These are phyloP conservation scores for Hetaerina americana DNA, from an alignment of 1,140 invertebrate species.

Conservation along the genomic window DNA sequence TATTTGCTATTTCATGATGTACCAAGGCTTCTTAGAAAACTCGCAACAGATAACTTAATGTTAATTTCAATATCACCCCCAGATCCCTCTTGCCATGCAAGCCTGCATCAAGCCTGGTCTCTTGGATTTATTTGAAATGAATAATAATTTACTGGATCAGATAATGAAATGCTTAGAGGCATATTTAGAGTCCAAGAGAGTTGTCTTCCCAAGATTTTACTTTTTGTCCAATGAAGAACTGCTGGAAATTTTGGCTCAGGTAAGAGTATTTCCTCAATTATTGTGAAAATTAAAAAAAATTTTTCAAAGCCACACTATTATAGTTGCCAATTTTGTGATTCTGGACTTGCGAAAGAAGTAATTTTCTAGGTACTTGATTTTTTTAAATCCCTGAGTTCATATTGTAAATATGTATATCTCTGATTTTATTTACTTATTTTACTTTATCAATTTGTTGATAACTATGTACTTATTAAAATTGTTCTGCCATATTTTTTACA, in stretches of 20 bases:
- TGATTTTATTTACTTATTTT: no score
- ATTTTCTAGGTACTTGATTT: no score
- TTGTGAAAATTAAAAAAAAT: slow-evolving; percentile 1
- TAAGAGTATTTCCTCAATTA: slow-evolving; percentile 20
- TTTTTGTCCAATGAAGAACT: slow-evolving; percentile 91
- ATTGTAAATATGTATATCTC: no score
- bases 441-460: no score
- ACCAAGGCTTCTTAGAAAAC: no score
- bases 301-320: neutral
- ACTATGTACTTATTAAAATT: no score
- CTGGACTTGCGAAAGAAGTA: no score
- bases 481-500: no score
- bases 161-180: slow-evolving; percentile 70
- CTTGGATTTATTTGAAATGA: slow-evolving; percentile 54
- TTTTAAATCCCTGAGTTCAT: no score
- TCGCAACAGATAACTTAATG: neutral
- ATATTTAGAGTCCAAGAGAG: slow-evolving; percentile 74
- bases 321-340: slow-evolving; percentile 9
- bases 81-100: slow-evolving; percentile 57
- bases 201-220: slow-evolving; percentile 85
- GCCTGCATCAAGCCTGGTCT: slow-evolving; percentile 48
- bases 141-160: slow-evolving; percentile 62
- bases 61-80: no score
- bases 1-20: no score
- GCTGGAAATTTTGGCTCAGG: slow-evolving; percentile 80